These are phyloP conservation scores for Pipistrellus pygmaeus DNA, from an alignment of 2,797 vertebrate genomes.

Conservation along the genomic window DNA sequence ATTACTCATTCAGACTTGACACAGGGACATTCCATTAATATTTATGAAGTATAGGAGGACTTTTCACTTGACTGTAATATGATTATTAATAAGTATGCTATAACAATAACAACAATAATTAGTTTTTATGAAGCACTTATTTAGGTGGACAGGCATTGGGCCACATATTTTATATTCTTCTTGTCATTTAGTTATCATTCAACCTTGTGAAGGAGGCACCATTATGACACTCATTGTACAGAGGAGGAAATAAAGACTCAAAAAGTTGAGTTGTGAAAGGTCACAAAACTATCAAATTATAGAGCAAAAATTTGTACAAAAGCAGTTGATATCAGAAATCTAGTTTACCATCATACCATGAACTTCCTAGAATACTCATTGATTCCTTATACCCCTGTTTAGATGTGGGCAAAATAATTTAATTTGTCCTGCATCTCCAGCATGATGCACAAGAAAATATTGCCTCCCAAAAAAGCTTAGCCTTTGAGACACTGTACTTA, in stretches of 20 bases:
- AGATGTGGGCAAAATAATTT: conserved; percentile 1
- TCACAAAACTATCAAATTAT: background rate
- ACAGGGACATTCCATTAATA: background rate
- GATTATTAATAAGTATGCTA: background rate
- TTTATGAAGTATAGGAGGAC: background rate
- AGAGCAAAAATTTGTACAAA: background rate
- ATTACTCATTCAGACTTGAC: background rate
- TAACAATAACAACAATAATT: background rate
- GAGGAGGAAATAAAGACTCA: background rate
- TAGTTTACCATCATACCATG: background rate
- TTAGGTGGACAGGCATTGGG: background rate
- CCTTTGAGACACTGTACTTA: background rate
- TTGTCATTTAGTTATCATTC: conserved; percentile 9
- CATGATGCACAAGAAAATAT: background rate
- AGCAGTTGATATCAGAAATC: background rate
- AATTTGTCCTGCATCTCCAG: background rate
- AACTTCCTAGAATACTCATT: background rate
- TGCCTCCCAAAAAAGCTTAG: background rate
- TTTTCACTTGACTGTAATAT: background rate
- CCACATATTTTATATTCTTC: background rate
- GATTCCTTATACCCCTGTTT: conserved; percentile 20
- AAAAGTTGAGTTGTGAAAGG: background rate
- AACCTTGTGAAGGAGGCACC: background rate
- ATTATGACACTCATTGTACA: background rate
- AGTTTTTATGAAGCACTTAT: conserved; percentile 10